phyloP scores from a whole-genome alignment of 2,888 invertebrate species.

The Erebia ligea region DNA sequence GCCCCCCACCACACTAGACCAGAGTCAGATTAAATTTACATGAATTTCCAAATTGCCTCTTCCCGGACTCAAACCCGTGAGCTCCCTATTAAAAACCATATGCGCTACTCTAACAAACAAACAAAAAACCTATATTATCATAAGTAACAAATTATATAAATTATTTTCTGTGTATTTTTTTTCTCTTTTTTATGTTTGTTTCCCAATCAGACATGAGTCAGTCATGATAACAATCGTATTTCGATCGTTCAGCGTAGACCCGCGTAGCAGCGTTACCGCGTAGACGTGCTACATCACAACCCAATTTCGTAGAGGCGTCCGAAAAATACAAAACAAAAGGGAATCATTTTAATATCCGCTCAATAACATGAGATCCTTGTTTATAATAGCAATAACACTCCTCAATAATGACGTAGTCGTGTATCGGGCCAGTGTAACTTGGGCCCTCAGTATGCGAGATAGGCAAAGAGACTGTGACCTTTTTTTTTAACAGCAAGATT shows the following conservation, averaged over 20 bases:
- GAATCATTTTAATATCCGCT: constrained; percentile 77
- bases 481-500: no score
- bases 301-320: constrained; percentile 45
- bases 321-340: constrained; percentile 52
- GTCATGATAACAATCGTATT: neutral
- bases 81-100: no score
- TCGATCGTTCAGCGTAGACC: constrained; percentile 28
- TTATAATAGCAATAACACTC: constrained; percentile 77
- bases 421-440: constrained; percentile 51
- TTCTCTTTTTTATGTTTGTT: no score
- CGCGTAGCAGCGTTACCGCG: constrained; percentile 45
- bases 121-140: no score
- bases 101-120: no score
- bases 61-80: no score
- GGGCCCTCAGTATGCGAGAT: constrained; percentile 34
- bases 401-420: constrained; percentile 74
- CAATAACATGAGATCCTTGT: constrained; percentile 74
- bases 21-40: no score
- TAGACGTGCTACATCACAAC: constrained; percentile 50
- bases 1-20: no score
- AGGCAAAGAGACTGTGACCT: constrained; percentile 17
- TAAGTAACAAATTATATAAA: no score
- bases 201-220: no score
- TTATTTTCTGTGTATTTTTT: no score
- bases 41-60: no score